Conservation (phyloP, 2,888 invertebrate species). For the Melieria crassipennis region DNA sequence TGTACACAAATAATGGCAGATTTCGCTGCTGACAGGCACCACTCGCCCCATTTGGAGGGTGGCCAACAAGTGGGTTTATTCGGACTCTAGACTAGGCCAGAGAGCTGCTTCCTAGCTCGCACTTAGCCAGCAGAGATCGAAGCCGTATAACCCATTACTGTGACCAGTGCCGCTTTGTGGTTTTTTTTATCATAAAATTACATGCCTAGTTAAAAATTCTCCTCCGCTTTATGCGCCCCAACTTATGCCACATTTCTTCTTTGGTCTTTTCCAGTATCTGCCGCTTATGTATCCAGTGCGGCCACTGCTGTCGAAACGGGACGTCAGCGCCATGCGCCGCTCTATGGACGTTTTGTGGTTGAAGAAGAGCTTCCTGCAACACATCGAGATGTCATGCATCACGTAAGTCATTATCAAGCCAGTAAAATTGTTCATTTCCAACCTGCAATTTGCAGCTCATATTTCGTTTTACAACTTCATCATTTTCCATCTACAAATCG, state of each 20-base stretch:
- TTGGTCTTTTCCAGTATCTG: constrained; percentile 58
- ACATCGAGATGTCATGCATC: constrained; percentile 67
- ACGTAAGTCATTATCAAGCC: constrained; percentile 53
- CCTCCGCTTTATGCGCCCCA: not conserved
- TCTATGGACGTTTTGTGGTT: constrained; percentile 89
- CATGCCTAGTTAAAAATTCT: not conserved
- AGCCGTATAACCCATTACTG: no score
- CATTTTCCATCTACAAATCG: not conserved
- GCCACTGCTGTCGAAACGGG: constrained; percentile 64
- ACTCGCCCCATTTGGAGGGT: no score
- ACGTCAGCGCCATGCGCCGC: constrained; percentile 78
- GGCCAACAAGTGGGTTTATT: no score
- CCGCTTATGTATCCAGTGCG: constrained; percentile 66
- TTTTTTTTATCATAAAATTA: no score
- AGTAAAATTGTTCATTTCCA: not conserved
- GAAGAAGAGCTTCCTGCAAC: constrained; percentile 80
- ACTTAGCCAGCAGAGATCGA: no score
- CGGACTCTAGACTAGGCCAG: no score
- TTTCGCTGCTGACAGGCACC: no score
- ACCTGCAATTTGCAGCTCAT: constrained; percentile 2
- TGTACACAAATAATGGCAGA: no score
- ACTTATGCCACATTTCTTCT: constrained; percentile 6
- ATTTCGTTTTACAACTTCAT: not conserved
- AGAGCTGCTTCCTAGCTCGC: no score
- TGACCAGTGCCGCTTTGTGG: no score